Conservation (phyloP, 64 coral and sea anemone species). For the Stichodactyla mertensii region DNA sequence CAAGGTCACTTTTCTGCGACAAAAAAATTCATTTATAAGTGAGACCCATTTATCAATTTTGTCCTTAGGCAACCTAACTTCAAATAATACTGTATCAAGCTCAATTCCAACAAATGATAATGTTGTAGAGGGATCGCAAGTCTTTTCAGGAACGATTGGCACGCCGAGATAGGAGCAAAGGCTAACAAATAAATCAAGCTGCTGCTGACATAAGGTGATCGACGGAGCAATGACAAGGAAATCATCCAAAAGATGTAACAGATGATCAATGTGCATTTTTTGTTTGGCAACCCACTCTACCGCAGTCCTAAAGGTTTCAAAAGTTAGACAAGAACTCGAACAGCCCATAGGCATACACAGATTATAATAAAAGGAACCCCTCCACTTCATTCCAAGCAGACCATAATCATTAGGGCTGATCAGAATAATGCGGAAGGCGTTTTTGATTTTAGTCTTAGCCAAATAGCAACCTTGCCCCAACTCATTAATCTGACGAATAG, state of each 20-base stretch:
- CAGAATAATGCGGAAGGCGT: no score
- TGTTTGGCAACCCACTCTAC: slow-evolving; percentile 49
- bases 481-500: not conserved
- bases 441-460: slow-evolving; percentile 2
- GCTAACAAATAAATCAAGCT: not conserved
- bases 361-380: slow-evolving; percentile 20
- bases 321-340: slow-evolving; percentile 26
- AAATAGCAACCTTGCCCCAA: slow-evolving; percentile 3
- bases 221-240: not conserved
- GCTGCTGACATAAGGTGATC: not conserved
- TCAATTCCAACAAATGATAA: not conserved
- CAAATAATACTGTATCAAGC: not conserved
- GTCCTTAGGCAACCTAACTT: not conserved
- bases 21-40: not conserved
- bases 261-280: slow-evolving; percentile 2
- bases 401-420: slow-evolving; percentile 1
- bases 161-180: slow-evolving; percentile 28
- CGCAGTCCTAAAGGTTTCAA: slow-evolving; percentile 19
- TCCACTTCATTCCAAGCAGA: slow-evolving; percentile 7
- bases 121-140: not conserved
- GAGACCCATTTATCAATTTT: not conserved
- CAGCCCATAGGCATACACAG: slow-evolving; percentile 39
- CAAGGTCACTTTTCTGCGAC: slow-evolving; percentile 23
- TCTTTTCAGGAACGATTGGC: slow-evolving; percentile 44
- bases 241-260: slow-evolving; percentile 32